Evolutionary conservation across 2,888 invertebrate species (phyloP).

Genomic region (Clepsis dumicolana): DNA sequence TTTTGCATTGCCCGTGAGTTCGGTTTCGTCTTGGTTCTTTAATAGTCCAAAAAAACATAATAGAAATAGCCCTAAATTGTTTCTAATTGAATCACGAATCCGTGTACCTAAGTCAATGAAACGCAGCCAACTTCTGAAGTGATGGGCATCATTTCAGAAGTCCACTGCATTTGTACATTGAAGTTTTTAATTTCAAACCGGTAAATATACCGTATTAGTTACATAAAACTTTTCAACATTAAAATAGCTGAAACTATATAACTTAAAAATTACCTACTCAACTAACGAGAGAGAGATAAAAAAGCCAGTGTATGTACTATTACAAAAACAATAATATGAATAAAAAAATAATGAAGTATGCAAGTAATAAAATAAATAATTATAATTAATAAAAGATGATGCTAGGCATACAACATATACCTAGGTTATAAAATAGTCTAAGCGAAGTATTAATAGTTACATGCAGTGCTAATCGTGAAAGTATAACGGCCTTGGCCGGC

Average conservation of each 20-base stretch:
- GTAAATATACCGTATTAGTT: not conserved
- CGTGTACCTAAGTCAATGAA: conserved; percentile 56
- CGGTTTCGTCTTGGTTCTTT: conserved; percentile 60
- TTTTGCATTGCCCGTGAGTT: conserved; percentile 69
- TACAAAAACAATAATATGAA: too few species aligned
- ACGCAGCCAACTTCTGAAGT: conserved; percentile 45
- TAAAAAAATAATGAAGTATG: too few species aligned
- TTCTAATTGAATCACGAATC: conserved; percentile 69
- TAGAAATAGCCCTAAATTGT: conserved; percentile 64
- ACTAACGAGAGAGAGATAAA: too few species aligned
- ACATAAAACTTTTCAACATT: not conserved
- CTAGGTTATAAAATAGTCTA: conserved; percentile 26
- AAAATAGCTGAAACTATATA: too few species aligned
- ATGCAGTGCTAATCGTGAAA: conserved; percentile 54
- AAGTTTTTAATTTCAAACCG: too few species aligned
- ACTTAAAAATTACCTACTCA: too few species aligned
- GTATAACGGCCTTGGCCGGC: conserved; percentile 80
- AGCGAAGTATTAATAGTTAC: conserved; percentile 50
- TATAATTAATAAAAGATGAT: too few species aligned
- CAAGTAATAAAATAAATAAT: not conserved
- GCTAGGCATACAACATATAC: conserved; percentile 24
- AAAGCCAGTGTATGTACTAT: too few species aligned
- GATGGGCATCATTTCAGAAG: too few species aligned
- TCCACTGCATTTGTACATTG: too few species aligned
- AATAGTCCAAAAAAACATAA: conserved; percentile 31